These are phyloP conservation scores for Silurus glanis DNA, from an alignment of 2,113 vertebrate genomes.

Conservation along the genomic window DNA sequence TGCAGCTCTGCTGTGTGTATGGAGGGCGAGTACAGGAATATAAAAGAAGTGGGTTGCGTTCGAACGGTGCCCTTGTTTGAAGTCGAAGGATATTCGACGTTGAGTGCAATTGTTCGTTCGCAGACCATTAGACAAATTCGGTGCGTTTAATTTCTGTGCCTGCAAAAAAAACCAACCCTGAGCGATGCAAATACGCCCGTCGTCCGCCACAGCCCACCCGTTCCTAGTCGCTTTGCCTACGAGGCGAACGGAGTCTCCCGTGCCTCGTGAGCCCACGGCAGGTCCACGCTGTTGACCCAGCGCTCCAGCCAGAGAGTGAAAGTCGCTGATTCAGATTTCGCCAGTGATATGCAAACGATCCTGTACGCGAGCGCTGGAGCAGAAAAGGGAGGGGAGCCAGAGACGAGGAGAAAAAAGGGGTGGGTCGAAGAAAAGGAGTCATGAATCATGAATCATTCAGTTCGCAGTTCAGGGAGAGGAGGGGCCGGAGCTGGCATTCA, in stretches of 20 bases:
- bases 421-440: constrained; percentile 17
- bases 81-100: constrained; percentile 11
- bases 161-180: background rate
- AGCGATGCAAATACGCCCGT: constrained; percentile 34
- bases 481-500: constrained; percentile 12
- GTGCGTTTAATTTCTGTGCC: constrained; percentile 41
- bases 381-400: background rate
- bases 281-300: constrained; percentile 44
- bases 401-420: background rate
- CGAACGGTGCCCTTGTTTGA: constrained; percentile 4
- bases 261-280: constrained; percentile 3
- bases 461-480: constrained; percentile 3
- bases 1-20: constrained; percentile 8
- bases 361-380: constrained; percentile 24
- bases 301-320: constrained; percentile 29
- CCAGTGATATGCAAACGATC: constrained; percentile 55
- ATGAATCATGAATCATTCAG: constrained; percentile 36
- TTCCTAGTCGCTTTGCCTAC: constrained; percentile 34
- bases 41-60: background rate
- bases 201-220: constrained; percentile 19
- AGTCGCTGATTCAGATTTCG: constrained; percentile 58
- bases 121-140: constrained; percentile 40
- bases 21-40: constrained; percentile 4
- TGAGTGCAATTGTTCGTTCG: constrained; percentile 38
- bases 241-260: constrained; percentile 40